Evolutionary conservation across 2,888 invertebrate genomes (phyloP).

Genomic region (Leptopilina syphax): DNA sequence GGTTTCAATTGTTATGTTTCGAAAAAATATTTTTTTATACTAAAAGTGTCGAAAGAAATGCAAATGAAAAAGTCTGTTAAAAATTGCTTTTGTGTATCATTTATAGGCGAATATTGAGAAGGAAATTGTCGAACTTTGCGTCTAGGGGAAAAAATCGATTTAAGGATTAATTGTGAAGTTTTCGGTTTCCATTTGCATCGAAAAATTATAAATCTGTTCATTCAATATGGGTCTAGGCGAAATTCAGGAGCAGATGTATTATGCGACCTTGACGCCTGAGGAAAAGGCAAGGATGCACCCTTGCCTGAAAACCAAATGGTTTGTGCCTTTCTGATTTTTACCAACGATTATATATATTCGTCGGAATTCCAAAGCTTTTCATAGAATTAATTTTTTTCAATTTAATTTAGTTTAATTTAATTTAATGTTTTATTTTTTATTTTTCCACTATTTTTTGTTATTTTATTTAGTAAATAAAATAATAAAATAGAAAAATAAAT

Average conservation of each 20-base stretch:
- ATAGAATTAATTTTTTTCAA: background rate
- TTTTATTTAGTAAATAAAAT: background rate
- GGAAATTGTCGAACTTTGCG: background rate
- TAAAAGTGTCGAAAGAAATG: too few species aligned
- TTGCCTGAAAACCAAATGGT: conserved; percentile 71
- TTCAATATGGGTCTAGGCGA: conserved; percentile 61
- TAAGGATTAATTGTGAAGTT: background rate
- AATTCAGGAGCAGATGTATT: conserved; percentile 66
- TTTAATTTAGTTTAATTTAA: background rate
- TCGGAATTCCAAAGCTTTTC: background rate
- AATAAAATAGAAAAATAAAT: background rate
- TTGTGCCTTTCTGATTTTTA: conserved; percentile 48
- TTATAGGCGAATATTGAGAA: background rate
- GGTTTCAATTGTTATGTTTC: too few species aligned
- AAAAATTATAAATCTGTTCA: background rate
- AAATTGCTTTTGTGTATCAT: background rate
- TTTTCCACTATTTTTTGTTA: too few species aligned
- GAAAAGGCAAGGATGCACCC: conserved; percentile 72
- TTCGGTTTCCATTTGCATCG: conserved; percentile 21
- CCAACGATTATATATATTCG: conserved; percentile 13
- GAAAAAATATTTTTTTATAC: too few species aligned
- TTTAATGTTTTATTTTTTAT: too few species aligned
- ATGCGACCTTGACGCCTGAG: conserved; percentile 69
- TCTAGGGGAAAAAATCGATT: conserved; percentile 17
- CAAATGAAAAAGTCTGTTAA: too few species aligned